Percentiles rank a stretch among this genome's conserved stretches.
phyloP scores from a whole-genome alignment of 92 coral and sea anemone genomes.

The Porites evermanni region DNA sequence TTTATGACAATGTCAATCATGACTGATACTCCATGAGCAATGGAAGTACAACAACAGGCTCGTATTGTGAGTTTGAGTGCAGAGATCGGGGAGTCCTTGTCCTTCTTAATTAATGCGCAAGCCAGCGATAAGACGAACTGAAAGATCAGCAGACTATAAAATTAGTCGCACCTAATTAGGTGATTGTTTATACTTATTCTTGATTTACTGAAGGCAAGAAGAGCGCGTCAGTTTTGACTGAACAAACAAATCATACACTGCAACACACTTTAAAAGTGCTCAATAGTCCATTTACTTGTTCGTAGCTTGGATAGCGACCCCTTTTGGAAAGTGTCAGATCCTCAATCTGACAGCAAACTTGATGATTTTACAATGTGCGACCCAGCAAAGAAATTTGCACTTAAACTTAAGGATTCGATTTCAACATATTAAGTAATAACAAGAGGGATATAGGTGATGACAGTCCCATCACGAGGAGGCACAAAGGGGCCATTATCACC shows the following conservation, averaged over 20 bases:
- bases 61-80: not conserved
- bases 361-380: constrained; percentile 17
- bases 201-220: constrained; percentile 1
- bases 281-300: constrained; percentile 41
- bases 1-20: too few species aligned
- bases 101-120: not conserved
- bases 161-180: constrained; percentile 33
- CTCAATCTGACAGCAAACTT: constrained; percentile 47
- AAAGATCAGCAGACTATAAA: constrained; percentile 11
- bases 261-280: constrained; percentile 51
- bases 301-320: constrained; percentile 11
- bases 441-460: constrained; percentile 32
- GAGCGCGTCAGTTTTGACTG: constrained; percentile 31
- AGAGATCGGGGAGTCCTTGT: not conserved
- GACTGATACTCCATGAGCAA: not conserved
- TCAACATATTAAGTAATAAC: constrained; percentile 16
- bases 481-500: constrained; percentile 14
- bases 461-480: constrained; percentile 6
- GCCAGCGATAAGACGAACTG: not conserved
- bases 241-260: constrained; percentile 55
- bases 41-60: not conserved
- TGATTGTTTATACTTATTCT: constrained; percentile 29
- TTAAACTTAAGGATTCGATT: constrained; percentile 26
- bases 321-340: constrained; percentile 43
- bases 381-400: constrained; percentile 42